Evolutionary conservation across 1,140 invertebrate genomes (phyloP).

Genomic region (Odontomachus brunneus): DNA sequence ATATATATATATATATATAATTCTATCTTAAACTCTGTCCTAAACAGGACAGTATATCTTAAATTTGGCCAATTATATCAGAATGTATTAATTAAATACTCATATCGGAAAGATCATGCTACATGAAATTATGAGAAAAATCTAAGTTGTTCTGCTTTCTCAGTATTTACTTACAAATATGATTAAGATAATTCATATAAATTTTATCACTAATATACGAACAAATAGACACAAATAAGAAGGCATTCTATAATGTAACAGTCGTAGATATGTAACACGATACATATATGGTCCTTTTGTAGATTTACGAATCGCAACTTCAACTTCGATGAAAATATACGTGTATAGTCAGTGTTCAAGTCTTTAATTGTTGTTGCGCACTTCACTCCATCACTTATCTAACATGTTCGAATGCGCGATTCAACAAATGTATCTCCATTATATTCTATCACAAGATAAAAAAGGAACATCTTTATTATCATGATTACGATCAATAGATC

Average conservation of each 20-base stretch:
- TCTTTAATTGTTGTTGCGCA: constrained; percentile 2
- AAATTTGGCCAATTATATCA: no score
- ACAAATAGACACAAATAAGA: constrained; percentile 37
- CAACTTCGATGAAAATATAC: constrained; percentile 44
- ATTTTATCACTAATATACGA: no score
- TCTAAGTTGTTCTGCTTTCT: no score
- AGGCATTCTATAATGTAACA: constrained; percentile 41
- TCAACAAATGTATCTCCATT: constrained; percentile 31
- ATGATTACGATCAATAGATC: background rate
- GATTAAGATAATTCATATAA: no score
- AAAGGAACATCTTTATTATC: background rate
- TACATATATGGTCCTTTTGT: constrained; percentile 69
- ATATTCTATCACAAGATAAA: constrained; percentile 33
- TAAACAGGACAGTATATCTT: no score
- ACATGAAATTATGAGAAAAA: no score
- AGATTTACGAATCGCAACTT: constrained; percentile 50
- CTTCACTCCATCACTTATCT: constrained; percentile 24
- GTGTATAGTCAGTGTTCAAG: constrained; percentile 30
- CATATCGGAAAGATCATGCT: no score
- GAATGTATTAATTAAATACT: no score
- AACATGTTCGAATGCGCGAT: constrained; percentile 14
- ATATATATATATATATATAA: no score
- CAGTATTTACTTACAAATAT: no score
- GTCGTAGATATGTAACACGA: constrained; percentile 38
- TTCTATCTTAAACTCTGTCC: no score